A percentile compares a stretch with the other conserved stretches of the same genome.
Evolutionary conservation across 1,140 invertebrate species (phyloP).

Genomic region (Procambarus virginalis): DNA sequence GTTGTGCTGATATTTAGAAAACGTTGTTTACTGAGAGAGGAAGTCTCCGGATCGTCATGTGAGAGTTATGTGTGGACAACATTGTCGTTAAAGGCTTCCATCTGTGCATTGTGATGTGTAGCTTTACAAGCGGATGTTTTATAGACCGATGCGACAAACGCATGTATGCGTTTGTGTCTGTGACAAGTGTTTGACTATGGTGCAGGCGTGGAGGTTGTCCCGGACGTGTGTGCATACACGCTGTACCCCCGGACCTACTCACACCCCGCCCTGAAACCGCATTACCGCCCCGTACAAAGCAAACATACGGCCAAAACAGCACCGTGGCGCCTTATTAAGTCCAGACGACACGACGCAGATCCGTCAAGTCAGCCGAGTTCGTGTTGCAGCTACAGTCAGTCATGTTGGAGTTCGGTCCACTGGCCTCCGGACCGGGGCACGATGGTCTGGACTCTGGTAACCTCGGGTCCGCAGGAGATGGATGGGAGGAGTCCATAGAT

Average conservation of each 20-base stretch:
- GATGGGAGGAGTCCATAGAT: slow-evolving; percentile 31
- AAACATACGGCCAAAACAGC: no score
- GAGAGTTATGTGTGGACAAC: neutral
- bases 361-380: no score
- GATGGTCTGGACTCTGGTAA: neutral
- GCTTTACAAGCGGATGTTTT: neutral
- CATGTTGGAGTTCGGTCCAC: slow-evolving; percentile 27
- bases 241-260: neutral
- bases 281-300: no score
- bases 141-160: no score
- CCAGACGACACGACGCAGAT: no score
- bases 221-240: neutral
- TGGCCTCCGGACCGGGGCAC: slow-evolving; percentile 7
- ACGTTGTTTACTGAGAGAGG: neutral
- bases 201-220: neutral
- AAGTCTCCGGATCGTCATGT: neutral
- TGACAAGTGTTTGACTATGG: neutral
- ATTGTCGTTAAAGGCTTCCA: no score
- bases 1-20: neutral
- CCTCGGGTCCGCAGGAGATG: neutral
- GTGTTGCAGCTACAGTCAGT: neutral
- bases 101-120: neutral
- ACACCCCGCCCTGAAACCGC: no score
- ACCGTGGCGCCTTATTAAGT: no score
- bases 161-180: neutral